Percentiles rank a stretch among this genome's conserved stretches.
Evolutionary conservation across 92 coral and sea anemone species (phyloP).

Genomic region (Muricea muricata): DNA sequence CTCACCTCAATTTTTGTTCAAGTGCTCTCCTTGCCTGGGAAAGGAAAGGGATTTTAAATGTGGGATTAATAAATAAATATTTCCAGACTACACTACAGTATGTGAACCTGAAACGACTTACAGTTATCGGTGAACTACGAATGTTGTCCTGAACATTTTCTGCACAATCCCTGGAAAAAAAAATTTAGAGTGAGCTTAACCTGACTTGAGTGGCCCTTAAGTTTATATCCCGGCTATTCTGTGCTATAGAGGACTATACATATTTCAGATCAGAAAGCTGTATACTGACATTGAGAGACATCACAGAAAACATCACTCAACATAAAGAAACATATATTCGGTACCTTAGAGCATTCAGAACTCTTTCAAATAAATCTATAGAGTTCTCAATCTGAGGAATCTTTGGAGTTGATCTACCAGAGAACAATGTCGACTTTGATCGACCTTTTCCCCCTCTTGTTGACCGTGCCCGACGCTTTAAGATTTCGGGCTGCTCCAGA

Average conservation of each 20-base stretch:
- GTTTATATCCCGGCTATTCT: too few species aligned
- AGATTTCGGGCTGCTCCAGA: conserved; percentile 33
- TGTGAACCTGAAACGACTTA: too few species aligned
- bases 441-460: conserved; percentile 23
- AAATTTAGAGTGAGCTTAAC: not conserved
- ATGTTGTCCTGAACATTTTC: conserved; percentile 31
- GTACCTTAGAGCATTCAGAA: conserved; percentile 21
- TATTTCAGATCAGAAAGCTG: too few species aligned
- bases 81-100: too few species aligned
- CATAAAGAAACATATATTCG: not conserved
- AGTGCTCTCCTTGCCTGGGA: conserved; percentile 77
- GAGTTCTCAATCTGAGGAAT: conserved; percentile 44
- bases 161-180: conserved; percentile 20
- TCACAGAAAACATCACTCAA: too few species aligned
- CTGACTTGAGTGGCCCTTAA: too few species aligned
- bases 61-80: too few species aligned
- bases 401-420: conserved; percentile 29
- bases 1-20: conserved; percentile 87
- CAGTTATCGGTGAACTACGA: conserved; percentile 37
- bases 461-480: conserved; percentile 20
- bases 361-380: conserved; percentile 31
- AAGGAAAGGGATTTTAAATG: conserved; percentile 7
- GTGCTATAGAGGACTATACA: too few species aligned
- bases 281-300: too few species aligned
- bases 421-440: conserved; percentile 32